Percentiles rank a stretch among this genome's conserved stretches.
Evolutionary conservation across 2,888 invertebrate genomes (phyloP).

Genomic region (Hirudinaria manillensis): DNA sequence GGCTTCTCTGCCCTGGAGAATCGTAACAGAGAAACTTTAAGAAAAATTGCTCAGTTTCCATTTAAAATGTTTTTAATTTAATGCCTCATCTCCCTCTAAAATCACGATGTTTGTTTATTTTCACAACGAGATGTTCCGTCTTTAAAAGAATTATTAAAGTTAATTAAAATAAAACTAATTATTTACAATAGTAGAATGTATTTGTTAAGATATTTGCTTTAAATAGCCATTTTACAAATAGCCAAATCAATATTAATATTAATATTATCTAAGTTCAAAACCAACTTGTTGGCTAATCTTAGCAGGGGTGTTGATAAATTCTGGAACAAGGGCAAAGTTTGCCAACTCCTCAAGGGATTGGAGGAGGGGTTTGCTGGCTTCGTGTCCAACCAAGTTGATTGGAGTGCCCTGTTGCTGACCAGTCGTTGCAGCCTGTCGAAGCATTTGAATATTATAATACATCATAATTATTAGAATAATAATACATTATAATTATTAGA

Average conservation of each 20-base stretch:
- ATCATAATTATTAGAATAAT: slow-evolving; percentile 41
- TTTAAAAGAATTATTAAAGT: no score
- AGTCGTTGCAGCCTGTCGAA: slow-evolving; percentile 65
- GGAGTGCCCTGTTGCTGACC: slow-evolving; percentile 64
- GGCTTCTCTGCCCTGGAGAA: slow-evolving; percentile 63
- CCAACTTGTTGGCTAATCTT: slow-evolving; percentile 70
- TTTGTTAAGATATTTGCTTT: no score
- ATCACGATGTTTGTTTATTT: no score
- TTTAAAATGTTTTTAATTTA: neutral
- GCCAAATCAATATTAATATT: no score
- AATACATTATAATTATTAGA: no score
- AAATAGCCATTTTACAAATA: no score
- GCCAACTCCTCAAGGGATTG: slow-evolving; percentile 86
- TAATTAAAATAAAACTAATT: no score
- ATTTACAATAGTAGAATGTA: no score
- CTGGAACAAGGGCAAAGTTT: slow-evolving; percentile 85
- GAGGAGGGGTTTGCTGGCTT: slow-evolving; percentile 75
- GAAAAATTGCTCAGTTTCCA: neutral
- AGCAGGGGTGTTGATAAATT: slow-evolving; percentile 86
- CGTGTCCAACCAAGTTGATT: slow-evolving; percentile 64
- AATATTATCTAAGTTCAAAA: no score
- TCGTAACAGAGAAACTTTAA: neutral
- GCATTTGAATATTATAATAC: slow-evolving; percentile 65
- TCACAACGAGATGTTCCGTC: no score
- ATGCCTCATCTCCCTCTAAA: no score